Evolutionary conservation across 2,113 vertebrate species (phyloP), one percentile per base, ranked within the genome.

Genomic region (Ceyx melanurus): DNA sequence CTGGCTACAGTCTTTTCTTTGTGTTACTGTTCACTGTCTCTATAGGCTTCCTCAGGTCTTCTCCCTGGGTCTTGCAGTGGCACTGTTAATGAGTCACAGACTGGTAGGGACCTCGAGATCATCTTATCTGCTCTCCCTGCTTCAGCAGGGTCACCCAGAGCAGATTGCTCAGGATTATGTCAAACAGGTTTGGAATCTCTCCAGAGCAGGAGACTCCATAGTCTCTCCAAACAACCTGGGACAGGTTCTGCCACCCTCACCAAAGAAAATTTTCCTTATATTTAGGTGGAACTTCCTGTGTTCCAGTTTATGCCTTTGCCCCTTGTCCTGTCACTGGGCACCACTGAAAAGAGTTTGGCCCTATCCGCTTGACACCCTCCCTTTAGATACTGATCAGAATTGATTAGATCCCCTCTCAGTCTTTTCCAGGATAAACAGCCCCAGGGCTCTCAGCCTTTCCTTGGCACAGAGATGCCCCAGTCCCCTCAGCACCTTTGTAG

Each of bases 41-140:
- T 4, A 37, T n/a, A 7, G 22, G 11, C 16, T 25, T 75, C 40
- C 22, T 2, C 0, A 5, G 5, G 6, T 9, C 35, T 42, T 58
- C 28, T 37, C 61, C 23, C 6, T 37, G 51, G 19, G 3, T 62
- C 42, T 40, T 75, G 43, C 23, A 33, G 10, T 19, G 42, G 8
- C 10, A 6, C 6, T 61, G 13, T 35, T 61, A 61, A 21, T 33
- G 56, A 37, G 35, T 26, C 15, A 25, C 58, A 61, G 23, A 28
- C 14, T 54, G 51, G 26, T 29, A 54, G 51, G 51, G 15, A 29
- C 51, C 51, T 54, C 15, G 28, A 54, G 15, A 54, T 29, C 26
- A 29, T 10, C 51, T 54, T 16, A 16, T 54, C 26, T 15, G 16
- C 26, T 25, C 28, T 15, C 8, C 26, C 51, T 28, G 26, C 51